phyloP scores from a whole-genome alignment of 2,113 vertebrate species.

The Dipodomys spectabilis region DNA sequence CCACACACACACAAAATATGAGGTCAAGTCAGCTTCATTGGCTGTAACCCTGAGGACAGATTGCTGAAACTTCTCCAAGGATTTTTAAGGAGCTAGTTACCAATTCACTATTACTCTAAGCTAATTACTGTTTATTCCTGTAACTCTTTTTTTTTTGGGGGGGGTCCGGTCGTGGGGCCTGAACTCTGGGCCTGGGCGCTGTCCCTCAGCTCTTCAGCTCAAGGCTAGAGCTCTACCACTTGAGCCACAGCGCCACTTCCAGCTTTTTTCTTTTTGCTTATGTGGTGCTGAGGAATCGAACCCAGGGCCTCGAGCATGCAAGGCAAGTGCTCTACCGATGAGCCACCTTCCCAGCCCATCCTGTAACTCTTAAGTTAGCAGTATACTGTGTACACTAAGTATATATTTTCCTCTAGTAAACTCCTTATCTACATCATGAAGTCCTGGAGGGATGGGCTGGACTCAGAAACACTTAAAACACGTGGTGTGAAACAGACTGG shows the following conservation, averaged over 20 bases:
- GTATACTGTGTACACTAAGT: not conserved
- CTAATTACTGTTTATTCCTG: not conserved
- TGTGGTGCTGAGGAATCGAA: too few relatives aligned
- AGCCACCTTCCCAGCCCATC: too few relatives aligned
- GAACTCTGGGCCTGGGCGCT: too few relatives aligned
- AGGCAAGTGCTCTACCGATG: too few relatives aligned
- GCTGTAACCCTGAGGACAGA: not conserved
- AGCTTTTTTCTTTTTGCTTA: too few relatives aligned
- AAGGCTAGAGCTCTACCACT: too few relatives aligned
- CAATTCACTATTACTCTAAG: not conserved
- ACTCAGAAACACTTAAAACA: not conserved
- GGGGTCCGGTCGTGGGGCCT: too few relatives aligned
- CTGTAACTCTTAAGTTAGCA: not conserved
- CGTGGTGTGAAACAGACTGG: not conserved
- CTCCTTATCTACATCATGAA: not conserved
- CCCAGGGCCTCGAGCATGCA: too few relatives aligned
- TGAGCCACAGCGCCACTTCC: too few relatives aligned
- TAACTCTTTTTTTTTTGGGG: too few relatives aligned
- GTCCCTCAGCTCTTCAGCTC: too few relatives aligned
- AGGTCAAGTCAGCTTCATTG: not conserved
- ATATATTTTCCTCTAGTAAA: not conserved
- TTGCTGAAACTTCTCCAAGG: not conserved
- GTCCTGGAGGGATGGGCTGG: not conserved
- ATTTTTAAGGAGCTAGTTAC: not conserved
- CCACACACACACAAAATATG: not conserved